These are phyloP conservation scores for Melanotaenia boesemani DNA, from an alignment of 2,797 vertebrate species.

Conservation along the genomic window DNA sequence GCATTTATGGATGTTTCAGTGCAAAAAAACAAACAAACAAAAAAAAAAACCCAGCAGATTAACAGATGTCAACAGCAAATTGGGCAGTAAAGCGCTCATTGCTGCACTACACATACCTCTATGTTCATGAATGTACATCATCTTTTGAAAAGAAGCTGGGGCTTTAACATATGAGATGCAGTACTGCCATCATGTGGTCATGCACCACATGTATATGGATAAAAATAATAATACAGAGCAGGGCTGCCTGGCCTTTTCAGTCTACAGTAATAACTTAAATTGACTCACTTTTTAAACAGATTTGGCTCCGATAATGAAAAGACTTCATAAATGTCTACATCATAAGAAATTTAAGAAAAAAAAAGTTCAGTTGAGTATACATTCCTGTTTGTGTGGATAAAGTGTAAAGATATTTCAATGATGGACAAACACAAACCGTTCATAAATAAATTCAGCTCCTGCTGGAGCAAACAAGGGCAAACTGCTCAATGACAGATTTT, in stretches of 20 bases:
- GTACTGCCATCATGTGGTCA: constrained; percentile 80
- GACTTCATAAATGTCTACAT: neutral
- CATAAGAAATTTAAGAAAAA: neutral
- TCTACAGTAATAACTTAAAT: neutral
- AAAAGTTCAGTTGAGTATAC: neutral
- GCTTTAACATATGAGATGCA: constrained; percentile 53
- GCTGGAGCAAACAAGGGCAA: constrained; percentile 8
- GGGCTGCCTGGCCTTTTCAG: neutral
- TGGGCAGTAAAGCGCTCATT: constrained; percentile 34
- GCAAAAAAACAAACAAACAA: constrained; percentile 24
- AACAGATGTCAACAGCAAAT: constrained; percentile 57
- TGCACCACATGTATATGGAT: constrained; percentile 23
- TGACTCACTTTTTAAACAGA: neutral
- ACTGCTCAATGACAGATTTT: constrained; percentile 17
- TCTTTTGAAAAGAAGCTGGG: constrained; percentile 13
- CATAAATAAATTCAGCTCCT: neutral
- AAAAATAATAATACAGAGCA: constrained; percentile 1
- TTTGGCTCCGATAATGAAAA: neutral
- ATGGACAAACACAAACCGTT: constrained; percentile 1
- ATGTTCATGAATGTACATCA: constrained; percentile 12
- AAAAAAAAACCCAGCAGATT: constrained; percentile 21
- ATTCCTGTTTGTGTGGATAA: neutral
- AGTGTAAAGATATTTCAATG: neutral
- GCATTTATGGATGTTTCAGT: constrained; percentile 58
- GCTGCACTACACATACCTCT: constrained; percentile 20